These are phyloP conservation scores for Oryzias celebensis DNA, from an alignment of 2,113 vertebrate species.

Conservation along the genomic window DNA sequence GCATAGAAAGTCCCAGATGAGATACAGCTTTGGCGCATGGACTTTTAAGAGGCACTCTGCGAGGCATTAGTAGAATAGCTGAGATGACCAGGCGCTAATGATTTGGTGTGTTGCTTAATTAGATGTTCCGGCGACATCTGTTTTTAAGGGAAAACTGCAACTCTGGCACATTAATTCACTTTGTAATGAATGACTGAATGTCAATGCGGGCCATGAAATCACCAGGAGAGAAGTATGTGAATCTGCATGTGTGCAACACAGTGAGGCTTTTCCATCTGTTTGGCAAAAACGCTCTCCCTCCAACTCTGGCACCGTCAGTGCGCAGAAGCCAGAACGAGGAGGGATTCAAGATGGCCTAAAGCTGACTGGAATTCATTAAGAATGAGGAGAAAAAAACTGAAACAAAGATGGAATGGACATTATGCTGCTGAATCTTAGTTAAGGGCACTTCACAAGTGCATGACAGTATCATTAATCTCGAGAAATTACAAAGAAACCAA, in stretches of 20 bases:
- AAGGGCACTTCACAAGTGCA: constrained; percentile 69
- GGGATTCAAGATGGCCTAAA: constrained; percentile 74
- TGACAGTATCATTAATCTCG: constrained; percentile 75
- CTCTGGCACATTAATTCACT: constrained; percentile 75
- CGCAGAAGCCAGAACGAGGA: constrained; percentile 67
- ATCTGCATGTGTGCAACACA: constrained; percentile 65
- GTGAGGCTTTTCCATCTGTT: constrained; percentile 78
- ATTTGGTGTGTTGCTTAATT: constrained; percentile 71
- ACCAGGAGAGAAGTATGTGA: constrained; percentile 59
- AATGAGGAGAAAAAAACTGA: constrained; percentile 56
- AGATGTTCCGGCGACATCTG: constrained; percentile 73
- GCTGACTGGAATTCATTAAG: constrained; percentile 72
- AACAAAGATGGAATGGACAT: constrained; percentile 76
- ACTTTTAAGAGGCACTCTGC: constrained; percentile 15
- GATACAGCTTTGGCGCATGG: constrained; percentile 17
- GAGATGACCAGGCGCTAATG: constrained; percentile 52
- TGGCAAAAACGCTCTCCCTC: constrained; percentile 67
- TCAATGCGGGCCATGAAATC: constrained; percentile 71
- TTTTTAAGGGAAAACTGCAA: constrained; percentile 73
- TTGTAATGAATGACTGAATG: constrained; percentile 76
- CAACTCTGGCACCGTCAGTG: constrained; percentile 56
- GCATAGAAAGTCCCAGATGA: constrained; percentile 23
- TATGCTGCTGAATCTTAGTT: constrained; percentile 75
- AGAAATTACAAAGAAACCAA: constrained; percentile 70
- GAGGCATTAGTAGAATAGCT: constrained; percentile 31